Conservation (phyloP, 2,888 invertebrate species). For the Nephrotoma guestfalica region DNA sequence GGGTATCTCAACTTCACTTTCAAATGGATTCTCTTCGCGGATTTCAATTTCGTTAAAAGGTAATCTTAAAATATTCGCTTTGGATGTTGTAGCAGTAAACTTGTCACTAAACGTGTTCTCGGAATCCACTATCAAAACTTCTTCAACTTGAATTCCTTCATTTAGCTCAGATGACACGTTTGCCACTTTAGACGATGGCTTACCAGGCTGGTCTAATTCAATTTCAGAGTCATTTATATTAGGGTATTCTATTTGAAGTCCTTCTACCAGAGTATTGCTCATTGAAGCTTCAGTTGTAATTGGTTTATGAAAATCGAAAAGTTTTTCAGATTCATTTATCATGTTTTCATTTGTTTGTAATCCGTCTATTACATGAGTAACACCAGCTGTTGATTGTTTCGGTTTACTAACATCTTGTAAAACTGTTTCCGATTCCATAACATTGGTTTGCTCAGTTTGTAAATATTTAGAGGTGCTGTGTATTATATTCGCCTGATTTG, state of each 20-base stretch:
- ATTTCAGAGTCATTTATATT: slow-evolving; percentile 22
- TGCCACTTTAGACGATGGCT: slow-evolving; percentile 17
- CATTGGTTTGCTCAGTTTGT: neutral
- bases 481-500: slow-evolving; percentile 24
- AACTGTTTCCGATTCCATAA: slow-evolving; percentile 15
- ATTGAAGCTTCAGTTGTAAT: slow-evolving; percentile 16
- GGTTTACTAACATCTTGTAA: slow-evolving; percentile 21
- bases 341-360: neutral
- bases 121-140: neutral
- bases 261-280: slow-evolving; percentile 6
- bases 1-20: neutral
- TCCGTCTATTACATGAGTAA: neutral
- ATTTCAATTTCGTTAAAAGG: neutral
- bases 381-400: slow-evolving; percentile 15
- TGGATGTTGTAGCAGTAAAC: neutral
- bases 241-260: slow-evolving; percentile 13
- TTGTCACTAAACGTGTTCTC: neutral
- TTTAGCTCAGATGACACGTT: slow-evolving; percentile 20
- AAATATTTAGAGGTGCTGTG: slow-evolving; percentile 9
- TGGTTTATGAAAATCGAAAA: slow-evolving; percentile 13
- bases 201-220: slow-evolving; percentile 14
- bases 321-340: slow-evolving; percentile 7
- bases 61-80: neutral
- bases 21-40: neutral
- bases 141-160: neutral